These are phyloP conservation scores for Lumbricus terrestris DNA, from an alignment of 2,888 invertebrate genomes.

Conservation along the genomic window DNA sequence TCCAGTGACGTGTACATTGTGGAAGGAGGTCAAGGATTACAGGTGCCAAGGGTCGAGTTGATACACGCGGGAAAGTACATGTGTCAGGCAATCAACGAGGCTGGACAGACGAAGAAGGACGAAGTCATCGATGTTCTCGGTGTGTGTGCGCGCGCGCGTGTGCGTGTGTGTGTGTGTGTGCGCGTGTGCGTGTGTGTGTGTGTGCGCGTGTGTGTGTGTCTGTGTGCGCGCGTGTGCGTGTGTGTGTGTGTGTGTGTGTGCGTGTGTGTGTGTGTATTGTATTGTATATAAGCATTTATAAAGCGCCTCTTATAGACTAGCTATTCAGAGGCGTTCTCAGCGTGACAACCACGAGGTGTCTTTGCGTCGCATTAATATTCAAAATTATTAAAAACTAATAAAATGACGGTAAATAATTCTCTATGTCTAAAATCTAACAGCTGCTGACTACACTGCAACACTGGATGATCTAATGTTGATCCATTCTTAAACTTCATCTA, in stretches of 20 bases:
- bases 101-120: conserved; percentile 61
- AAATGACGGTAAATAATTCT: too few species aligned
- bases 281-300: too few species aligned
- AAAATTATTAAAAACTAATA: too few species aligned
- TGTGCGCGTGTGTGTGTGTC: too few species aligned
- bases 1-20: conserved; percentile 29
- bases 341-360: too few species aligned
- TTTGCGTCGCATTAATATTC: background rate
- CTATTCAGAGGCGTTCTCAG: too few species aligned
- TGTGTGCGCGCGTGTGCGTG: too few species aligned
- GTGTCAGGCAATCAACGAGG: conserved; percentile 65
- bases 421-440: background rate
- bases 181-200: too few species aligned
- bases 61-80: conserved; percentile 60
- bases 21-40: conserved; percentile 48
- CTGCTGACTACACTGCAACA: background rate
- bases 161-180: too few species aligned
- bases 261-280: too few species aligned
- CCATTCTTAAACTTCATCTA: background rate
- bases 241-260: too few species aligned
- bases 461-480: background rate
- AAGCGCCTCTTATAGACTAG: too few species aligned
- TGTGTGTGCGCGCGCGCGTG: conserved; percentile 57
- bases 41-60: conserved; percentile 41
- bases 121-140: conserved; percentile 65